phyloP scores from a whole-genome alignment of 2,113 vertebrate species.

The Malurus melanocephalus region DNA sequence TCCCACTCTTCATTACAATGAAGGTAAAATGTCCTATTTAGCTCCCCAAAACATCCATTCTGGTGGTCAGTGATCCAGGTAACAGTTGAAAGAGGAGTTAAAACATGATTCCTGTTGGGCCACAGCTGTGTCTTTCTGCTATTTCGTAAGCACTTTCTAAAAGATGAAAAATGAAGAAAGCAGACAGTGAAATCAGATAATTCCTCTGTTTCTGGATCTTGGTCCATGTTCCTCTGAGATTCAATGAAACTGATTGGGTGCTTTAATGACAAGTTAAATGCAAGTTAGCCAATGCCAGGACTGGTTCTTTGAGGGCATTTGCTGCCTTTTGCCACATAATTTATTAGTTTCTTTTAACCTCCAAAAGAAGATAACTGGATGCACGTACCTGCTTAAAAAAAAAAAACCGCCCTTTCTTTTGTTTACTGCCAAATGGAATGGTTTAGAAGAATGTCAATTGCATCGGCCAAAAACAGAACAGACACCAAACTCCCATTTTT shows the following conservation, averaged over 20 bases:
- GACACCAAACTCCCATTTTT: not conserved
- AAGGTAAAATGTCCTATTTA: not conserved
- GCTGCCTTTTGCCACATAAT: not conserved
- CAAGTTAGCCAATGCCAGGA: not conserved
- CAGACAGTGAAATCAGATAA: not conserved
- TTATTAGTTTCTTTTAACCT: not conserved
- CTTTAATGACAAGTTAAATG: not conserved
- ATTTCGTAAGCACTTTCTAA: not conserved
- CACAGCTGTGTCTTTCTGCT: not conserved
- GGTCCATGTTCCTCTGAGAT: not conserved
- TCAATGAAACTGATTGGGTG: not conserved
- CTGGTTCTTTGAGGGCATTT: not conserved
- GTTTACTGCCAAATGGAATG: not conserved
- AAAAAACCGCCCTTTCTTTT: not conserved
- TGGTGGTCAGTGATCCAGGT: not conserved
- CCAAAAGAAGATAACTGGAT: not conserved
- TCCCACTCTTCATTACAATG: not conserved
- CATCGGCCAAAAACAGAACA: not conserved
- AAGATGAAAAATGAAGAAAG: not conserved
- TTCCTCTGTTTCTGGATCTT: rapidly evolving
- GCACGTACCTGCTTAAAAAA: not conserved
- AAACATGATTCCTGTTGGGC: rapidly evolving
- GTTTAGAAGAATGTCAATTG: not conserved
- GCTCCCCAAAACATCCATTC: not conserved
- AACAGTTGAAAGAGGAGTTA: not conserved